A percentile compares a stretch with the other conserved stretches of the same genome.
These are phyloP conservation scores for Melanotaenia trifasciata DNA, from an alignment of 2,797 vertebrate species.

Conservation along the genomic window DNA sequence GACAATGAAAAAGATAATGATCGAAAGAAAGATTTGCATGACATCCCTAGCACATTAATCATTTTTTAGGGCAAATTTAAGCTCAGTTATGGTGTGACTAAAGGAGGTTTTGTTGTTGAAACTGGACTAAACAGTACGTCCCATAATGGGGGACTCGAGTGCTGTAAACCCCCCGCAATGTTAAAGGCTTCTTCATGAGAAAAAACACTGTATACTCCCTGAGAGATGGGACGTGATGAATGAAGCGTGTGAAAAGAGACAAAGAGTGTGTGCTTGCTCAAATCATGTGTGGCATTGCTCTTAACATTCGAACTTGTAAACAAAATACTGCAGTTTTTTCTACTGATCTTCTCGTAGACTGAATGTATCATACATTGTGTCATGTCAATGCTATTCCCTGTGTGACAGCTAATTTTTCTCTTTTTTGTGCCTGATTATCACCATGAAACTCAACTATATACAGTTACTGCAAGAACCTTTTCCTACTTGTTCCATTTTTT, in stretches of 20 bases:
- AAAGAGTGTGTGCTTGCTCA: conserved; percentile 21
- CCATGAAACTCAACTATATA: conserved; percentile 18
- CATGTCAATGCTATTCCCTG: conserved; percentile 33
- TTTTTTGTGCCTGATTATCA: conserved; percentile 10
- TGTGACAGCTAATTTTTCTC: conserved; percentile 11
- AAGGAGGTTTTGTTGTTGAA: conserved; percentile 26
- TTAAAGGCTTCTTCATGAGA: conserved; percentile 38
- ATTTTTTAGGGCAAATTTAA: conserved; percentile 25
- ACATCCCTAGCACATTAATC: conserved; percentile 10
- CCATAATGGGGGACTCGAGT: conserved; percentile 23
- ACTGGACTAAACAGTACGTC: conserved; percentile 30
- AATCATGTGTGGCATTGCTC: conserved; percentile 29
- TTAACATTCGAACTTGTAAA: conserved; percentile 44
- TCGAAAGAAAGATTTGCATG: conserved; percentile 20
- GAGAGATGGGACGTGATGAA: conserved; percentile 18
- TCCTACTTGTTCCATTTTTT: conserved; percentile 31
- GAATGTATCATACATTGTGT: conserved; percentile 39
- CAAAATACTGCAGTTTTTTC: conserved; percentile 48
- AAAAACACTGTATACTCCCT: conserved; percentile 10
- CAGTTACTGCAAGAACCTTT: conserved; percentile 18
- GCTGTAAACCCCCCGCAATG: conserved; percentile 30
- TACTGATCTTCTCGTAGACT: conserved; percentile 43
- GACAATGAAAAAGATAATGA: not conserved
- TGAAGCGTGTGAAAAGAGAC: conserved; percentile 21
- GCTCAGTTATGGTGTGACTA: conserved; percentile 14